Percentiles rank a stretch among this genome's conserved stretches.
These are phyloP conservation scores for Trichopria drosophilae DNA, from an alignment of 2,888 invertebrate species.

Conservation along the genomic window DNA sequence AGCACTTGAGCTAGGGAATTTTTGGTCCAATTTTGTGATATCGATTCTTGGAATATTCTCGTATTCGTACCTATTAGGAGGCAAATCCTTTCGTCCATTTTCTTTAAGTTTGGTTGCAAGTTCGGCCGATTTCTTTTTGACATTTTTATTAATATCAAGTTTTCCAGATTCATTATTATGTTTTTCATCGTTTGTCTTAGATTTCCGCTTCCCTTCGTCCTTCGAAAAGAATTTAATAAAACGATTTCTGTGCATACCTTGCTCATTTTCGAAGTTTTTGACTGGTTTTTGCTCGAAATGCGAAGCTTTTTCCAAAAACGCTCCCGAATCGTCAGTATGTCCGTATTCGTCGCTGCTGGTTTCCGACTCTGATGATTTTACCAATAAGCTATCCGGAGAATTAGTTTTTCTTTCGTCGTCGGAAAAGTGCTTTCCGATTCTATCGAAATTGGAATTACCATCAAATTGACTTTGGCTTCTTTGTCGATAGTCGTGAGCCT, in stretches of 20 bases:
- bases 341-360: constrained; percentile 60
- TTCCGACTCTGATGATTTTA: constrained; percentile 56
- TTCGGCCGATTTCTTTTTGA: constrained; percentile 27
- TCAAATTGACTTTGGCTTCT: constrained; percentile 36
- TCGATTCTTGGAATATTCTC: constrained; percentile 56
- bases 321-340: constrained; percentile 59
- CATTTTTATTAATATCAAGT: constrained; percentile 53
- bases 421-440: constrained; percentile 42
- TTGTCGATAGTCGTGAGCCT: constrained; percentile 40
- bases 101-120: constrained; percentile 15
- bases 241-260: constrained; percentile 41
- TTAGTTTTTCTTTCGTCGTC: constrained; percentile 57
- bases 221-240: constrained; percentile 53
- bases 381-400: constrained; percentile 56
- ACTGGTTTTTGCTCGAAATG: constrained; percentile 44
- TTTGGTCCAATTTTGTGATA: constrained; percentile 49
- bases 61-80: constrained; percentile 50
- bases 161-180: constrained; percentile 41
- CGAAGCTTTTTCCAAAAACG: constrained; percentile 60
- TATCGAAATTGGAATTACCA: constrained; percentile 18
- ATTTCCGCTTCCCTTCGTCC: constrained; percentile 48
- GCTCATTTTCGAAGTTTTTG: constrained; percentile 37
- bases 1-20: constrained; percentile 11
- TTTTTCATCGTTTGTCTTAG: constrained; percentile 41
- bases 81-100: constrained; percentile 25